phyloP scores from a whole-genome alignment of 2,113 vertebrate genomes.

The Myocastor coypus region DNA sequence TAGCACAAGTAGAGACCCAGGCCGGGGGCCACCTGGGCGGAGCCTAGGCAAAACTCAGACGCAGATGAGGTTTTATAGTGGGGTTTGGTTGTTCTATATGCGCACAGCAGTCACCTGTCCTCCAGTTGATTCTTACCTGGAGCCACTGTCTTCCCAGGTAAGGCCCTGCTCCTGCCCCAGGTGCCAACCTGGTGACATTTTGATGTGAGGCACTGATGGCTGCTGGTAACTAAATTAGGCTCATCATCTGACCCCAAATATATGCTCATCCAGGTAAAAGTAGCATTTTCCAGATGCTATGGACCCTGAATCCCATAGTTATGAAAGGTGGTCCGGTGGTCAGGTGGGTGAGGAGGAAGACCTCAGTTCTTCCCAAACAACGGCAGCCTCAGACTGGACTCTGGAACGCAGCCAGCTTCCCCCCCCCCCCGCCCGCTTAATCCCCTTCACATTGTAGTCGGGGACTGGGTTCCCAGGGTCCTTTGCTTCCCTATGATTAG shows the following conservation, averaged over 20 bases:
- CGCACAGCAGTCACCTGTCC: accelerated
- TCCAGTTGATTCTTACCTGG: background rate
- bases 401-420: background rate
- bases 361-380: background rate
- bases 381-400: background rate
- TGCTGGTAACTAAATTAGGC: background rate
- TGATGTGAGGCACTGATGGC: background rate
- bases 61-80: background rate
- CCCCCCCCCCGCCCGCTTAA: background rate
- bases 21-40: background rate
- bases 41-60: background rate
- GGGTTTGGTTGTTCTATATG: background rate
- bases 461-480: background rate
- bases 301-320: background rate
- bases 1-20: background rate
- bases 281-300: background rate
- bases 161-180: background rate
- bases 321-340: background rate
- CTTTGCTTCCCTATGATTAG: background rate
- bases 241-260: background rate
- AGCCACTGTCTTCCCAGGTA: background rate
- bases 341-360: background rate
- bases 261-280: background rate
- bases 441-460: background rate
- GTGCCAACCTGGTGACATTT: background rate